These are phyloP conservation scores for Ennomos erosarius DNA, from an alignment of 2,888 invertebrate genomes.

Conservation along the genomic window DNA sequence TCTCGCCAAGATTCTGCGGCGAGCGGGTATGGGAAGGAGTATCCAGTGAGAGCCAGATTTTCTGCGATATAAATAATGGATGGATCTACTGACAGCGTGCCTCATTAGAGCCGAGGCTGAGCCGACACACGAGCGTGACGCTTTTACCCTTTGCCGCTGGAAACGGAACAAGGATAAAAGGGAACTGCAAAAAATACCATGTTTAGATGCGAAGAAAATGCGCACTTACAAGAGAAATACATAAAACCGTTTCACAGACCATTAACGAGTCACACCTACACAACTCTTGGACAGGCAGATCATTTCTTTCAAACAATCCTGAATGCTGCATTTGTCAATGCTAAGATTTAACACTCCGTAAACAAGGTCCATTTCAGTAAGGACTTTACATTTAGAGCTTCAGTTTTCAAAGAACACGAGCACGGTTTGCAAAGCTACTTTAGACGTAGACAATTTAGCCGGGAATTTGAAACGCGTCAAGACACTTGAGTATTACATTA, in stretches of 20 bases:
- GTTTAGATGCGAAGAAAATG: background rate
- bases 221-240: background rate
- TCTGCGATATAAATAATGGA: conserved; percentile 54
- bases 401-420: conserved; percentile 35
- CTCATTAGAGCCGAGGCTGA: conserved; percentile 44
- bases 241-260: background rate
- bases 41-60: conserved; percentile 44
- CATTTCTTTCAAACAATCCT: too few species aligned
- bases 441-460: conserved; percentile 43
- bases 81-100: conserved; percentile 41
- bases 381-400: conserved; percentile 23
- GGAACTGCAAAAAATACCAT: conserved; percentile 11
- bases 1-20: conserved; percentile 19
- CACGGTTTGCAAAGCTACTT: conserved; percentile 38
- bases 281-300: too few species aligned
- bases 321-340: too few species aligned
- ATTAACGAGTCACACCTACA: conserved; percentile 16
- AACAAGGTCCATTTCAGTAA: conserved; percentile 1
- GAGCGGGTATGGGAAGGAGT: conserved; percentile 29
- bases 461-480: conserved; percentile 37
- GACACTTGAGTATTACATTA: conserved; percentile 41
- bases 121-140: conserved; percentile 39
- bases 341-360: too few species aligned
- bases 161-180: conserved; percentile 6
- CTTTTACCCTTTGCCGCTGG: conserved; percentile 27